phyloP scores from a whole-genome alignment of 2,113 vertebrate genomes.

The Varanus salvator region DNA sequence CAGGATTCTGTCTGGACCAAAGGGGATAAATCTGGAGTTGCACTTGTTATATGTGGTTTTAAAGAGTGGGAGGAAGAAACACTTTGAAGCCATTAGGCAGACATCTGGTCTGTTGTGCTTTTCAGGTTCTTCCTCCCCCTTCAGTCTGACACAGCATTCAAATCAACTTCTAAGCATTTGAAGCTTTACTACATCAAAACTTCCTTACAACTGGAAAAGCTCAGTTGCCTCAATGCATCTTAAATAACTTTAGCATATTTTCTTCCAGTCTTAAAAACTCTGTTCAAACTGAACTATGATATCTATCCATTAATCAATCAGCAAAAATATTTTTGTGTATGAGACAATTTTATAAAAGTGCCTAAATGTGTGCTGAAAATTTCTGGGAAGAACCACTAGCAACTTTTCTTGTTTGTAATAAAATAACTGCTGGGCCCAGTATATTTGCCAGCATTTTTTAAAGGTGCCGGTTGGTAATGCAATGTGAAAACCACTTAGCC shows the following conservation, averaged over 20 bases:
- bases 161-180: conserved; percentile 33
- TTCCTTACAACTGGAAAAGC: conserved; percentile 48
- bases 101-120: conserved; percentile 63
- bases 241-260: not conserved
- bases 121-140: conserved; percentile 29
- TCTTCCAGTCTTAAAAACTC: not conserved
- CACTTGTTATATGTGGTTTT: conserved; percentile 54
- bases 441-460: not conserved
- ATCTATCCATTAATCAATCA: not conserved
- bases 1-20: conserved; percentile 63
- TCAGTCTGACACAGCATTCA: conserved; percentile 49
- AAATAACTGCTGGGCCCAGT: too few species aligned
- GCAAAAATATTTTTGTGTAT: not conserved
- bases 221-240: conserved; percentile 12
- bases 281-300: not conserved
- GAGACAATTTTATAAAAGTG: conserved; percentile 3
- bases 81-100: conserved; percentile 63
- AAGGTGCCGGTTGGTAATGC: not conserved
- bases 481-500: not conserved
- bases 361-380: not conserved
- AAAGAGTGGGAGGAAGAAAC: conserved; percentile 47
- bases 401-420: not conserved
- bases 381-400: not conserved
- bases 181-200: conserved; percentile 34
- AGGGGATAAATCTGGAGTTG: conserved; percentile 60